Evolutionary conservation across 2,113 vertebrate species (phyloP).

Genomic region (Myiagra hebetior): DNA sequence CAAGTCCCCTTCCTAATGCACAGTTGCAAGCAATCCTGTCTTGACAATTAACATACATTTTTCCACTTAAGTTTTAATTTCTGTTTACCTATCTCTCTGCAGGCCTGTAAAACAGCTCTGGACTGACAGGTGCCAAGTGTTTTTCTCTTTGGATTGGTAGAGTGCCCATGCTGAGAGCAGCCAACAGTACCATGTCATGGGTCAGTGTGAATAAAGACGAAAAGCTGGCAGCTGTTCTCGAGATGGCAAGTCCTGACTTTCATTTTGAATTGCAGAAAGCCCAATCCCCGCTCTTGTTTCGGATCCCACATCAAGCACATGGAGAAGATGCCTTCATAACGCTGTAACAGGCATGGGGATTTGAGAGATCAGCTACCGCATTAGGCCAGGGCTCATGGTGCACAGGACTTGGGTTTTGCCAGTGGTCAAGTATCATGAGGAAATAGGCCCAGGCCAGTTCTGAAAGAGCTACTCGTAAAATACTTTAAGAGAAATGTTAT

Average conservation of each 20-base stretch:
- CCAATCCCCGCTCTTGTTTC: neutral
- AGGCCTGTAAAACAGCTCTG: neutral
- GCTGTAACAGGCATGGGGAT: fast-evolving
- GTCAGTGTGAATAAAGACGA: neutral
- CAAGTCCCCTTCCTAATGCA: neutral
- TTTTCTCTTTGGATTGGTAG: neutral
- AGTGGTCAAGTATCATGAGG: neutral
- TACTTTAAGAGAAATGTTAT: neutral
- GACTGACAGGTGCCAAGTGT: neutral
- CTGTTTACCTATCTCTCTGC: neutral
- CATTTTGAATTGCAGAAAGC: neutral
- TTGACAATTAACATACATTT: neutral
- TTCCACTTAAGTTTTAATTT: neutral
- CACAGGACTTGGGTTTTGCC: neutral
- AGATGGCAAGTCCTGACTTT: neutral
- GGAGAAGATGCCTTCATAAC: neutral
- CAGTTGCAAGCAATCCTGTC: neutral
- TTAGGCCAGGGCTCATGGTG: neutral
- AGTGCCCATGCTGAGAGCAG: neutral
- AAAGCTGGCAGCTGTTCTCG: neutral
- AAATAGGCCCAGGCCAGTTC: neutral
- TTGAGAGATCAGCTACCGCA: neutral
- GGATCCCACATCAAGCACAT: neutral
- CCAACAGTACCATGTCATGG: neutral
- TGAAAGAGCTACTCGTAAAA: neutral